These are phyloP conservation scores for Poecile atricapillus DNA, from an alignment of 2,113 vertebrate species.

Conservation along the genomic window DNA sequence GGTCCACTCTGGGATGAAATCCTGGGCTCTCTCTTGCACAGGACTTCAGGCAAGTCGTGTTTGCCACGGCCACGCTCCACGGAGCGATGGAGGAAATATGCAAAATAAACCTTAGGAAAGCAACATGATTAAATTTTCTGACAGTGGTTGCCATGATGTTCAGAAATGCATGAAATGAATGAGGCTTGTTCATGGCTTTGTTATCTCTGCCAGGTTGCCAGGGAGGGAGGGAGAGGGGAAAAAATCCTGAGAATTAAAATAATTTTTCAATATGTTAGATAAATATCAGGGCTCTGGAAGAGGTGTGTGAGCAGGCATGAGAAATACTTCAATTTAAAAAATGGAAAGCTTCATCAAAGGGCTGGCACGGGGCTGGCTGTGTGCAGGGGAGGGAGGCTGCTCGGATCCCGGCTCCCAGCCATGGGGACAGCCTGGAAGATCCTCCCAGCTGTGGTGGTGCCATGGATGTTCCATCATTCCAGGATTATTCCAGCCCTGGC, in stretches of 20 bases:
- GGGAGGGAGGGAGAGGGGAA: not conserved
- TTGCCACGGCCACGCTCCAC: not conserved
- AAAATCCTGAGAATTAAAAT: constrained; percentile 20
- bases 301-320: not conserved
- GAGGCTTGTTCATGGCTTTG: constrained; percentile 2
- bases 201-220: constrained; percentile 10
- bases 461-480: not conserved
- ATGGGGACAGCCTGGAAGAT: not conserved
- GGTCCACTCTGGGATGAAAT: not conserved
- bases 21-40: rapidly evolving
- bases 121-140: not conserved
- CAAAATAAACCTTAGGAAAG: not conserved
- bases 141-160: not conserved
- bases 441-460: not conserved
- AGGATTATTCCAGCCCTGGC: not conserved
- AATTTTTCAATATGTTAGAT: constrained; percentile 34
- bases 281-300: not conserved
- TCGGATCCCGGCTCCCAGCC: not conserved
- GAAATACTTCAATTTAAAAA: not conserved
- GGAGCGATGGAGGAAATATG: not conserved
- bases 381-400: not conserved
- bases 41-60: not conserved
- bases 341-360: not conserved
- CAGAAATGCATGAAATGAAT: constrained; percentile 44
- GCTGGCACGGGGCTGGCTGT: not conserved